Base-by-base conservation (phyloP, 1,140 invertebrate genomes). In the Ephestia elutella region DNA sequence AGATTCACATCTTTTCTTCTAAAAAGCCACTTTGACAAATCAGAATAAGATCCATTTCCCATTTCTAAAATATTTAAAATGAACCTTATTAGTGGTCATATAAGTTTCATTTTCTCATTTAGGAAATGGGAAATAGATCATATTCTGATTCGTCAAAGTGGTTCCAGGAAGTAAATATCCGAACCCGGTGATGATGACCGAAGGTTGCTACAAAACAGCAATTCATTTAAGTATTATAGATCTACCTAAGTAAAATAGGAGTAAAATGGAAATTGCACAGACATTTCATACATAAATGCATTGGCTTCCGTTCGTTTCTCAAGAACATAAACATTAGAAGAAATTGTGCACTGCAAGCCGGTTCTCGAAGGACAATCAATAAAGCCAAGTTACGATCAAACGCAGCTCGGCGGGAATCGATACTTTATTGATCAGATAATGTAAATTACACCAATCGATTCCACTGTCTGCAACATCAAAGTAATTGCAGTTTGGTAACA, bases 381-480 rank as follows among this genome's bases (percentile, higher is more conserved):
- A 15, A 44, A 2, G 38, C 38, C n/a, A 13, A 44, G 38, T 44
- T 44, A 44, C 38, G 38, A 44, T 15, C 38, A n/a, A 44, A 44
- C 38, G 1, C n/a, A 44, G 38, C 38, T 15, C 38, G 15, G 32
- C 9, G 3, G 32, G 10, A 44, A 5, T 44, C 7, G 38, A 44
- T 44, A 44, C 38, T 44, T 44, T 44, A 44, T 44, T 10, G 38
- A 44, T 44, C 38, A 15, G 38, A n/a, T 44, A 44, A 44, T 44
- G 38, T 44, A 44, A 44, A 44, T 44, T 15, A 44, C 38, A 10
- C 32, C 9, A 35, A 35, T 15, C 13, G 38, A 44, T 44, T 44
- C 2, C 13, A 15, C 15, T 15, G 38, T 44, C 38, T 44, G 38
- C 13, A 35, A 15, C 38, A 44, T 44, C 38, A 15, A 44, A 17